phyloP scores from a whole-genome alignment of 2,888 invertebrate species.

The Napeogenes inachia region DNA sequence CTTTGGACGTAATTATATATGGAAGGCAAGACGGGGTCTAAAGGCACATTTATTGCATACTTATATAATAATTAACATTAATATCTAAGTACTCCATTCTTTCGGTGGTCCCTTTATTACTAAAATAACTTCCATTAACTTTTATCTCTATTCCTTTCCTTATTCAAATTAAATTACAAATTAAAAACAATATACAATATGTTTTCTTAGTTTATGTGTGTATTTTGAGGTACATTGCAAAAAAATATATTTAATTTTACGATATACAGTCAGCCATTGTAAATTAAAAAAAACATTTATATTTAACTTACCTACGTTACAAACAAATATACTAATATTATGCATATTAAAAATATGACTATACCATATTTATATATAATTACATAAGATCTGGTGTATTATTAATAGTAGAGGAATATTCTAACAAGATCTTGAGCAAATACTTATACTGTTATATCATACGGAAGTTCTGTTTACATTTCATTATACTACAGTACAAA shows the following conservation, averaged over 20 bases:
- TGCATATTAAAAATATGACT: not conserved
- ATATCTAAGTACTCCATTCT: conserved; percentile 21
- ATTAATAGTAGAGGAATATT: not conserved
- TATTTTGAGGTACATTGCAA: not conserved
- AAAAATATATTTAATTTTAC: not conserved
- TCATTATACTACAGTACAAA: not conserved
- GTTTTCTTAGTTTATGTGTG: not conserved
- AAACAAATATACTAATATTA: not conserved
- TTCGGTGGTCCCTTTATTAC: conserved; percentile 31
- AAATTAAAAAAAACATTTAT: not conserved
- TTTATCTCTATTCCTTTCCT: not conserved
- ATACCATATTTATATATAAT: not conserved
- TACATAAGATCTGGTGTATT: not conserved
- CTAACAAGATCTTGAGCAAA: conserved; percentile 3
- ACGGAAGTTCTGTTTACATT: not conserved
- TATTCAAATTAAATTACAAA: not conserved
- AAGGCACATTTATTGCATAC: conserved; percentile 55
- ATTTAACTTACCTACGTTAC: not conserved
- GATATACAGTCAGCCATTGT: not conserved
- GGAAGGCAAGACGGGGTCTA: conserved; percentile 57
- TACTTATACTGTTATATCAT: not conserved
- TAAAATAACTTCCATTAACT: conserved; percentile 14
- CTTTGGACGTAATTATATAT: conserved; percentile 25
- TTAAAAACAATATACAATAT: not conserved
- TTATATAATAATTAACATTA: conserved; percentile 18